Evolutionary conservation across 2,113 vertebrate genomes (phyloP).

Genomic region (Menura novaehollandiae): DNA sequence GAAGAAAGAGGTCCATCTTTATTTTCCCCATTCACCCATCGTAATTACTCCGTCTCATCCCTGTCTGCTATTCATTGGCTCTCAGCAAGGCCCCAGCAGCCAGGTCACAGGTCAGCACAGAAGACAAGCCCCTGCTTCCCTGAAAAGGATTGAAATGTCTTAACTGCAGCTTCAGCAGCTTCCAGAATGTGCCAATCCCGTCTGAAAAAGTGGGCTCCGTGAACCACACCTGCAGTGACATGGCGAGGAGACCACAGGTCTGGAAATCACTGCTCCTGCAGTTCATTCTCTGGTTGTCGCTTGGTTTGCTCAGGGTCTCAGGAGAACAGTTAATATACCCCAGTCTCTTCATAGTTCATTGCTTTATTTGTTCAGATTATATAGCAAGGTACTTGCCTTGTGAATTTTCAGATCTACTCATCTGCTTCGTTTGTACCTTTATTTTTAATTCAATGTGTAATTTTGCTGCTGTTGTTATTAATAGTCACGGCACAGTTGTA

Average conservation of each 20-base stretch:
- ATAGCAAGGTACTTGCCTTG: not conserved
- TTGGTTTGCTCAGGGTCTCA: not conserved
- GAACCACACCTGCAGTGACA: not conserved
- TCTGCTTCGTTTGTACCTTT: not conserved
- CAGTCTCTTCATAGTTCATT: not conserved
- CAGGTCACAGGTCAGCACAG: not conserved
- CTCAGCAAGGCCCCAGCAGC: not conserved
- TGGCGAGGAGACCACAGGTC: not conserved
- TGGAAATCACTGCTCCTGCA: not conserved
- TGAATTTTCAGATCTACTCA: not conserved
- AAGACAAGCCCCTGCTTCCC: not conserved
- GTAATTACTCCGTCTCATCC: not conserved
- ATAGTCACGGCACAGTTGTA: not conserved
- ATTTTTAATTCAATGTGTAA: not conserved
- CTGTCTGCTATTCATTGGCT: slow-evolving; percentile 7
- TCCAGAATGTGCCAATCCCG: not conserved
- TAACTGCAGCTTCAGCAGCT: not conserved
- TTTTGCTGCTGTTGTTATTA: not conserved
- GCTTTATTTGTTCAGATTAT: not conserved
- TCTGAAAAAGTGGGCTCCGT: not conserved
- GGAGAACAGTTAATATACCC: not conserved
- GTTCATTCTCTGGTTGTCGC: fast-evolving
- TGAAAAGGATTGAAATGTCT: not conserved
- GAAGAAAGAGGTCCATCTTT: slow-evolving; percentile 5
- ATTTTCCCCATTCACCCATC: not conserved